Conservation (phyloP, 2,797 vertebrate genomes). For the Microtus agrestis region DNA sequence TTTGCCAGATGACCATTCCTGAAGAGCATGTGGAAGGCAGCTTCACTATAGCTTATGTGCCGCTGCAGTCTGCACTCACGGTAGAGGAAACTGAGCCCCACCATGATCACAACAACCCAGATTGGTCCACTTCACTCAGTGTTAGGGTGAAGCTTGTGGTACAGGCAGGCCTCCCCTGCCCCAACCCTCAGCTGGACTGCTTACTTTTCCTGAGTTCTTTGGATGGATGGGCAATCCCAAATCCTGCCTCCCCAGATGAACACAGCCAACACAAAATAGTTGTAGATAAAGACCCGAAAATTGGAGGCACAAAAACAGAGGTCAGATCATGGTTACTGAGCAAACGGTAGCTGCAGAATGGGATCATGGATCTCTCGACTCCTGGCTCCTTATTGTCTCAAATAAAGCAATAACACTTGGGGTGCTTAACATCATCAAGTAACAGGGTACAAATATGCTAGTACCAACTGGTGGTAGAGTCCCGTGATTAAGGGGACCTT, state of each 20-base stretch:
- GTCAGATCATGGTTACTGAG: not conserved
- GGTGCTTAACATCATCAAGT: not conserved
- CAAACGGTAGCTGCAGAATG: not conserved
- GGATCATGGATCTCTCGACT: not conserved
- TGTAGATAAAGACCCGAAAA: constrained; percentile 8
- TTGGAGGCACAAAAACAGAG: not conserved
- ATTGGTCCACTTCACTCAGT: not conserved
- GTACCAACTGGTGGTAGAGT: not conserved
- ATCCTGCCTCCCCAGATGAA: not conserved
- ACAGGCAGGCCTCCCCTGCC: not conserved
- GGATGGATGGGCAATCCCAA: not conserved
- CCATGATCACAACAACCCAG: not conserved
- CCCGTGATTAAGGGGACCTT: not conserved
- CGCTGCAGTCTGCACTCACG: not conserved
- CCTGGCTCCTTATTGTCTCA: not conserved
- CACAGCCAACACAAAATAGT: not conserved
- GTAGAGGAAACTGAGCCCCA: not conserved
- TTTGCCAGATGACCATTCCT: not conserved
- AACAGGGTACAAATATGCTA: not conserved
- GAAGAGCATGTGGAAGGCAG: not conserved
- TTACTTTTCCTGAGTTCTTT: not conserved
- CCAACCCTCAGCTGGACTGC: too few species aligned
- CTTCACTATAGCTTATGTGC: not conserved
- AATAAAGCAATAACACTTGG: not conserved
- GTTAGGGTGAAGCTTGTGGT: not conserved